phyloP scores from a whole-genome alignment of 2,888 invertebrate species.

The Carpatolechia fugitivella region DNA sequence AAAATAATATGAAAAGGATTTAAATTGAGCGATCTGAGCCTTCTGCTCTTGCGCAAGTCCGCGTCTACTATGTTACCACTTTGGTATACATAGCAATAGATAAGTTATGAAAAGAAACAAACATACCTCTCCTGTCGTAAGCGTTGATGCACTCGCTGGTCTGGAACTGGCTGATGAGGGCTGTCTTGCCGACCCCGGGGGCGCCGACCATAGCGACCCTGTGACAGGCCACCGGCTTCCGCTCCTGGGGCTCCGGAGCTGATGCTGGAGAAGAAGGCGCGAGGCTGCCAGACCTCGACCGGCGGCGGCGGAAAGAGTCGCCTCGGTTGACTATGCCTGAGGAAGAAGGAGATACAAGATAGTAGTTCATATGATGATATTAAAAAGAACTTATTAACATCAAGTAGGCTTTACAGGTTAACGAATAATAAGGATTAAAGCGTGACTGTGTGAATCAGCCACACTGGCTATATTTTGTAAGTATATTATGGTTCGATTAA shows the following conservation, averaged over 20 bases:
- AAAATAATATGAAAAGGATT: too few species aligned
- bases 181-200: conserved; percentile 90
- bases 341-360: conserved; percentile 23
- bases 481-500: too few species aligned
- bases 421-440: too few species aligned
- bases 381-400: too few species aligned
- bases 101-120: too few species aligned
- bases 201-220: conserved; percentile 89
- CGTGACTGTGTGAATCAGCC: too few species aligned
- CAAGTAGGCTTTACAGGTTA: too few species aligned
- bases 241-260: conserved; percentile 70
- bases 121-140: conserved; percentile 89
- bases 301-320: conserved; percentile 92
- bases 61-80: too few species aligned
- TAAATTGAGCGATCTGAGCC: too few species aligned
- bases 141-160: conserved; percentile 97
- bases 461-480: too few species aligned
- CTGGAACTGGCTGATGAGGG: conserved; percentile 92
- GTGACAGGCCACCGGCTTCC: conserved; percentile 76
- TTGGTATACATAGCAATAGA: too few species aligned
- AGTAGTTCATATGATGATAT: not conserved
- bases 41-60: too few species aligned
- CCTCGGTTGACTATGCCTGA: conserved; percentile 95
- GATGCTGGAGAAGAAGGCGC: conserved; percentile 80
- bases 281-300: conserved; percentile 90